These are phyloP conservation scores for Fregata magnificens DNA, from an alignment of 2,113 vertebrate genomes.

Conservation along the genomic window DNA sequence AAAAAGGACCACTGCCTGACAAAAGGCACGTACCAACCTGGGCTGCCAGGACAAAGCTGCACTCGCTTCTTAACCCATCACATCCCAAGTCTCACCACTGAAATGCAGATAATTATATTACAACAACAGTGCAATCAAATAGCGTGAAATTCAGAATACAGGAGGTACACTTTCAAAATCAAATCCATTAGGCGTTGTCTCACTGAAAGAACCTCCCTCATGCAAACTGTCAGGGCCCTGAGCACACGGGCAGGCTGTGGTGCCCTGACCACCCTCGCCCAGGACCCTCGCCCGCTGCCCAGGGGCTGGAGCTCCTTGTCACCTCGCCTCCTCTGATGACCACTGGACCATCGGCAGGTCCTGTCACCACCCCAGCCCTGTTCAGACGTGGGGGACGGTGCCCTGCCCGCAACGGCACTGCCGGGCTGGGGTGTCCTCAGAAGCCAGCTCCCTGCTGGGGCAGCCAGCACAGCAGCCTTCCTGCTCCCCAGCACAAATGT, in stretches of 20 bases:
- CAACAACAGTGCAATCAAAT: neutral
- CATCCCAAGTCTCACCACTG: neutral
- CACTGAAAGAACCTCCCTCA: neutral
- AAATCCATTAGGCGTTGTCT: neutral
- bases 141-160: neutral
- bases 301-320: neutral
- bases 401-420: neutral
- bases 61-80: neutral
- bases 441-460: neutral
- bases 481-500: neutral
- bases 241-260: fast-evolving
- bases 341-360: neutral
- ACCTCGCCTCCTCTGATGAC: neutral
- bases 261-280: fast-evolving
- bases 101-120: neutral
- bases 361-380: neutral
- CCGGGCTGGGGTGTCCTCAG: neutral
- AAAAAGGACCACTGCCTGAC: neutral
- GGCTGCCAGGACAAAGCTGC: neutral
- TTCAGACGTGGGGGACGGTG: fast-evolving
- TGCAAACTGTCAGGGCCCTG: fast-evolving
- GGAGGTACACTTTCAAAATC: neutral
- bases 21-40: neutral
- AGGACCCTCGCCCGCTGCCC: neutral
- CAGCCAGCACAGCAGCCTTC: too few species aligned